Percentiles rank a stretch among this genome's conserved stretches.
Evolutionary conservation across 2,888 invertebrate genomes (phyloP).

Genomic region (Hemaris fuciformis): DNA sequence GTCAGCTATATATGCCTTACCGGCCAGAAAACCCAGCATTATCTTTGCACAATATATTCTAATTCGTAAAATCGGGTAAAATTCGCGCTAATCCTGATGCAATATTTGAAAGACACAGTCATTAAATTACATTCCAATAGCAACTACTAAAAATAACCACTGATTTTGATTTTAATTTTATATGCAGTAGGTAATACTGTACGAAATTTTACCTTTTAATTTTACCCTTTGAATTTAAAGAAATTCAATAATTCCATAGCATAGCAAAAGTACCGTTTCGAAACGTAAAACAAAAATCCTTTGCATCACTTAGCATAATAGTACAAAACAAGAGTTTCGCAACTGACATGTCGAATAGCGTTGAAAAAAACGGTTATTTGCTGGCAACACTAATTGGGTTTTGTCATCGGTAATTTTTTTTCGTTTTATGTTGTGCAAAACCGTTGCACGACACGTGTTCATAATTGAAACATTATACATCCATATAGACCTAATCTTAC

Average conservation of each 20-base stretch:
- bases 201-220: too few species aligned
- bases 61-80: too few species aligned
- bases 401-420: conserved; percentile 26
- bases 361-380: not conserved
- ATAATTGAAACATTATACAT: conserved; percentile 23
- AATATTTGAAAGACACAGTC: too few species aligned
- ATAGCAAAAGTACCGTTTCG: conserved; percentile 7
- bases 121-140: too few species aligned
- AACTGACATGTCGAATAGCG: not conserved
- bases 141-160: too few species aligned
- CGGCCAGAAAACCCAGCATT: too few species aligned
- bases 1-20: too few species aligned
- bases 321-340: conserved; percentile 6
- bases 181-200: too few species aligned
- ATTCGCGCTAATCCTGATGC: too few species aligned
- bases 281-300: conserved; percentile 25
- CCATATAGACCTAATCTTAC: not conserved
- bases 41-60: too few species aligned
- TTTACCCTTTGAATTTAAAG: not conserved
- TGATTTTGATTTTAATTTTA: too few species aligned
- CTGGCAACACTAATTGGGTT: conserved; percentile 27
- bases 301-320: conserved; percentile 25
- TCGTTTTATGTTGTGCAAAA: conserved; percentile 23
- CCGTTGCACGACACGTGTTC: conserved; percentile 18
- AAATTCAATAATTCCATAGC: not conserved